Evolutionary conservation across 2,888 invertebrate species (phyloP).

Genomic region (Caenorhabditis uteleia): DNA sequence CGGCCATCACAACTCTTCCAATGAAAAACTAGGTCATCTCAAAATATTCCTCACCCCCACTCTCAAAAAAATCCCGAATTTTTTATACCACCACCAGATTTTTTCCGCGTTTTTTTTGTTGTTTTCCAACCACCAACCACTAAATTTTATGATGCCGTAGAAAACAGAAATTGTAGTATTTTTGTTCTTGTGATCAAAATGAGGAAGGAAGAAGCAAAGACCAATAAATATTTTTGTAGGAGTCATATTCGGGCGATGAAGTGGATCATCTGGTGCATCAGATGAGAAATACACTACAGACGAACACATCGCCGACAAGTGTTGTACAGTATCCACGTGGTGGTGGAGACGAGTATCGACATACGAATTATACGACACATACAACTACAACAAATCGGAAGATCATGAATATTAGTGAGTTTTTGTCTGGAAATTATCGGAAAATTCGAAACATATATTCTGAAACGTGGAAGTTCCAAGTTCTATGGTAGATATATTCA

Average conservation of each 20-base stretch:
- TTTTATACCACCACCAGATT: background rate
- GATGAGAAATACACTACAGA: slow-evolving; percentile 37
- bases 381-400: slow-evolving; percentile 27
- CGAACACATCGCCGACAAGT: slow-evolving; percentile 5
- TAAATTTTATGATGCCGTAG: background rate
- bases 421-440: no score
- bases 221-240: slow-evolving; percentile 18
- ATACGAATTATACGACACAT: slow-evolving; percentile 7
- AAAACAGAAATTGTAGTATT: background rate
- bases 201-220: background rate
- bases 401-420: slow-evolving; percentile 45
- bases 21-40: no score
- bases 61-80: no score
- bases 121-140: background rate
- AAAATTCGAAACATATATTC: no score
- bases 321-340: slow-evolving; percentile 32
- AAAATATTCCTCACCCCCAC: no score
- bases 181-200: background rate
- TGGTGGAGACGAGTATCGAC: slow-evolving; percentile 3
- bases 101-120: background rate
- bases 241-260: slow-evolving; percentile 50
- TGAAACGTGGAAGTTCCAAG: no score
- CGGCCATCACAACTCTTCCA: no score
- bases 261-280: slow-evolving; percentile 52
- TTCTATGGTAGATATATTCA: no score